Evolutionary conservation across 92 coral and sea anemone species (phyloP), one percentile per base, ranked within the genome.

Genomic region (Paramuricea clavata): DNA sequence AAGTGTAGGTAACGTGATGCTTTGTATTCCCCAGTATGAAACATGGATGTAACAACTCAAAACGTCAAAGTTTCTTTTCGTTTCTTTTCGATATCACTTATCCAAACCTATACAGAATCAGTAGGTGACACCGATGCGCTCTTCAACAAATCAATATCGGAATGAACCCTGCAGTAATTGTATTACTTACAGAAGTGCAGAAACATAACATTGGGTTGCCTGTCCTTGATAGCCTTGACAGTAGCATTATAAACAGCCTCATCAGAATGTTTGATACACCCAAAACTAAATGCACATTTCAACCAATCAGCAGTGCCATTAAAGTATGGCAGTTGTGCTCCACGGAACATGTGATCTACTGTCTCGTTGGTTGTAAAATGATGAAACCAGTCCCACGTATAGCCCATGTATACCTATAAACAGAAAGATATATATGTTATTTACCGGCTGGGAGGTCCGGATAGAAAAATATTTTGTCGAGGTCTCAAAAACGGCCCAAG

Each of bases 321-420:
- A 19, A 65, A 65, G 57, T 79, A 79, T 39, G 84, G 73, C 21
- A 56, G 50, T 17, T 59, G 84, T 22, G 84, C 72, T 79, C 84
- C 84, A 56, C 84, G 84, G 60, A 79, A 79, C 84, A 61, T 59
- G 31, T 3, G 5, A 61, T 79, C 84, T 15, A 79, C 84, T 34
- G 84, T 79, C 15, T 79, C 33, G 26, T 79, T 79, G 7, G 71
- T 79, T 34, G 84, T 42, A 27, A 79, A 79, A 79, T 79, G 84
- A 79, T 79, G 72, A 79, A 79, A 79, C 84, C 84, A 79, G 23
- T 79, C 84, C 84, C 84, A 79, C 6, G 84, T 79, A 65, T 79
- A 79, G 22, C 84, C 84, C 73, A 61, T 79, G 67, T 79, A 79
- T 1, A 79, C 84, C 84, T 79, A 52, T 0, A 36, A 16, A 41